Evolutionary conservation across 2,888 invertebrate genomes (phyloP).

Genomic region (Philopedon plagiatum): DNA sequence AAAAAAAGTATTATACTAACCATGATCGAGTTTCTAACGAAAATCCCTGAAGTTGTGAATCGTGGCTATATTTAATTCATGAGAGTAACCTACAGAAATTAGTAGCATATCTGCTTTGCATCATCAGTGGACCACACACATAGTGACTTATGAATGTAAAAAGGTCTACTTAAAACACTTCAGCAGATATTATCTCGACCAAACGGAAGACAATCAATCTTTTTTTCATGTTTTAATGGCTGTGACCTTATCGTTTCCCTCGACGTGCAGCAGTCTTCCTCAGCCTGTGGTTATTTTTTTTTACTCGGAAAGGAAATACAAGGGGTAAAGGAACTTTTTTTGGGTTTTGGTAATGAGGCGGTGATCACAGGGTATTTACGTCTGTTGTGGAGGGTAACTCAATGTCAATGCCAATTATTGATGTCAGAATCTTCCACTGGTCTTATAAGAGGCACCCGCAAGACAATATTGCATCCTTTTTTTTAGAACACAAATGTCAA

Average conservation of each 20-base stretch:
- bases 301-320: background rate
- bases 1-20: conserved; percentile 59
- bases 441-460: conserved; percentile 68
- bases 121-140: conserved; percentile 64
- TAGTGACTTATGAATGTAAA: conserved; percentile 46
- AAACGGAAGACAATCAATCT: conserved; percentile 59
- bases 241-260: conserved; percentile 17
- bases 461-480: conserved; percentile 65
- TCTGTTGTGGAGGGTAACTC: conserved; percentile 25
- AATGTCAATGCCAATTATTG: conserved; percentile 40
- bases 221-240: conserved; percentile 11
- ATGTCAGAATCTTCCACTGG: conserved; percentile 67
- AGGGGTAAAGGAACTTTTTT: background rate
- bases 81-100: conserved; percentile 56
- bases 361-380: background rate
- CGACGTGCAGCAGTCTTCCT: conserved; percentile 19
- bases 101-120: conserved; percentile 63
- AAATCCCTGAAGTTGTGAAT: conserved; percentile 60
- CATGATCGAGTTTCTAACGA: conserved; percentile 62
- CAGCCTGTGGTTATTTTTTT: conserved; percentile 15
- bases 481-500: conserved; percentile 62
- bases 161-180: conserved; percentile 58
- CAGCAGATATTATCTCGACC: conserved; percentile 60
- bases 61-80: conserved; percentile 58
- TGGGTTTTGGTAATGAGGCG: background rate